Evolutionary conservation across 2,888 invertebrate species (phyloP).

Genomic region (Diadromus collaris): DNA sequence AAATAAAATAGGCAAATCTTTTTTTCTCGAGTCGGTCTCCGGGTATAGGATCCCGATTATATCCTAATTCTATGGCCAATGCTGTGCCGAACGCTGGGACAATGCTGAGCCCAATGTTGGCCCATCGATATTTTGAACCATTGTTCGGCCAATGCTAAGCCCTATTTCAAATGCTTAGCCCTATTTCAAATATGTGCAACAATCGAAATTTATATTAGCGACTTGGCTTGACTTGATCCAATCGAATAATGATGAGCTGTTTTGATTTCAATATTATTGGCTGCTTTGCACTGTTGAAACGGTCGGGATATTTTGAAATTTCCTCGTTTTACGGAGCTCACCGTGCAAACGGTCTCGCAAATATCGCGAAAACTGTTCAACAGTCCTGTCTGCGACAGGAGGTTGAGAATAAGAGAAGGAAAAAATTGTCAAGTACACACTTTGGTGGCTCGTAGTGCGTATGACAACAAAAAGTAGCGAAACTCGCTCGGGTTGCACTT

Average conservation of each 20-base stretch:
- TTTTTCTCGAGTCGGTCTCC: no score
- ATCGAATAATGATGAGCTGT: not conserved
- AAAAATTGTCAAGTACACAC: not conserved
- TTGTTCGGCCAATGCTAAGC: no score
- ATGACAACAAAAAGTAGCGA: slow-evolving; percentile 11
- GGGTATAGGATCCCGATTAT: no score
- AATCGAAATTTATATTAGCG: no score
- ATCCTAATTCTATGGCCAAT: no score
- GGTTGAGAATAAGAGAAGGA: not conserved
- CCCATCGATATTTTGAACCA: no score
- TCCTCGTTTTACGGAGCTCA: not conserved
- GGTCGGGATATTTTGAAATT: not conserved
- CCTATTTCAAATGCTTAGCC: no score
- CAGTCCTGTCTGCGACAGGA: not conserved
- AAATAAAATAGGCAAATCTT: no score
- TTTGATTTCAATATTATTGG: not conserved
- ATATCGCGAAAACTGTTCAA: not conserved
- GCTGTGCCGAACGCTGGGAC: no score
- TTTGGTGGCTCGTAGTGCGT: not conserved
- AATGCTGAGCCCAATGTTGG: no score
- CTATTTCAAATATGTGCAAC: no score
- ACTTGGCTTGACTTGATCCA: no score
- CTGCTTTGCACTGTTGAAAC: not conserved
- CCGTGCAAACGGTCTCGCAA: not conserved
- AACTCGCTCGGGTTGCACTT: slow-evolving; percentile 38